Conservation (phyloP, 2,797 vertebrate species). For the Gymnothorax reevesii region DNA sequence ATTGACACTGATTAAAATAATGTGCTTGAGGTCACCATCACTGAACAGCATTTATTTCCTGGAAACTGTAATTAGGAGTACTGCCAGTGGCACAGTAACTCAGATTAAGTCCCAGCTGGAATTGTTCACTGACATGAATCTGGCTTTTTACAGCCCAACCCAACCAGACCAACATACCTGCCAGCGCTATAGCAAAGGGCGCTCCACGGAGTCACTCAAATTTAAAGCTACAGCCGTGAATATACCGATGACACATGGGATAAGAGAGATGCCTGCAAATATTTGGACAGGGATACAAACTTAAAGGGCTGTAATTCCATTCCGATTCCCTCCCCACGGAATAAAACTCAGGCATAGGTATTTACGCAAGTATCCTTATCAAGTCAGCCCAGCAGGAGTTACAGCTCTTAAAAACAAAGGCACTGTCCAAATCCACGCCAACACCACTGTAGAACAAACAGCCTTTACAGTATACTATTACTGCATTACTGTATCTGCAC, state of each 20-base stretch:
- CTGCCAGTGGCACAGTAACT: background rate
- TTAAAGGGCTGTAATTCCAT: too few relatives aligned
- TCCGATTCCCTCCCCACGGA: too few relatives aligned
- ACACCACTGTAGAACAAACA: too few relatives aligned
- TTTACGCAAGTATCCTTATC: too few relatives aligned
- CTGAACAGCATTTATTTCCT: background rate
- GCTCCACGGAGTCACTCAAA: background rate
- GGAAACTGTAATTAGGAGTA: constrained; percentile 3
- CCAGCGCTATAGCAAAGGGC: background rate
- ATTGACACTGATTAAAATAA: background rate
- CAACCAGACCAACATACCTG: background rate
- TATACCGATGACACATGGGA: too few relatives aligned
- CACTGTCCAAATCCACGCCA: too few relatives aligned
- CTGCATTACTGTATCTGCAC: background rate
- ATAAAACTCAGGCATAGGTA: too few relatives aligned
- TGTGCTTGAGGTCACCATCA: background rate
- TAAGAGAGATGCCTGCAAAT: too few relatives aligned
- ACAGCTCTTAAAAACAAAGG: too few relatives aligned
- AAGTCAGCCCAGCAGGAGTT: too few relatives aligned
- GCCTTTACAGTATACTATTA: too few relatives aligned
- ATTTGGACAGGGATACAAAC: too few relatives aligned
- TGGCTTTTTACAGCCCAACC: background rate
- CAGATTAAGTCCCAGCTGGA: background rate
- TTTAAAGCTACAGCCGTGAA: background rate
- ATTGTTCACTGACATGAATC: background rate